Conservation (phyloP, 37 sponge, comb jelly and placozoan species). For the Amphimedon queenslandica region DNA sequence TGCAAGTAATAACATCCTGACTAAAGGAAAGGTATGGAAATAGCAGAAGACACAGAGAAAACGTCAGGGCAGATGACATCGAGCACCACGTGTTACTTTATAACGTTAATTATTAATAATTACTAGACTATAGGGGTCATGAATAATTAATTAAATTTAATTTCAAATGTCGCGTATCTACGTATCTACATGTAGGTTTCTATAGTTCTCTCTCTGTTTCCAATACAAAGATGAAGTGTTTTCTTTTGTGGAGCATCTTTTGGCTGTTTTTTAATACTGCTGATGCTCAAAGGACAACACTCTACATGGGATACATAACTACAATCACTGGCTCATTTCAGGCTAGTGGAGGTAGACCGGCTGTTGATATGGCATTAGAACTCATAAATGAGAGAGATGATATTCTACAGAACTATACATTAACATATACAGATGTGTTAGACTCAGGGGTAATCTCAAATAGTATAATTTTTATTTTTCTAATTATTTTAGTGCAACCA, state of each 20-base stretch:
- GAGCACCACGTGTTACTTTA: too few relatives aligned
- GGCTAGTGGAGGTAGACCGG: slow-evolving; percentile 6
- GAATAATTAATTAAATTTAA: too few relatives aligned
- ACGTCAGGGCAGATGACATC: background rate
- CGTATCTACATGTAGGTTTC: too few relatives aligned
- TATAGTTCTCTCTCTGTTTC: too few relatives aligned
- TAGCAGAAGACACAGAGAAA: background rate
- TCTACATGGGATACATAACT: slow-evolving; percentile 12
- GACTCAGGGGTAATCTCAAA: slow-evolving; percentile 19
- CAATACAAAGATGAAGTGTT: too few relatives aligned
- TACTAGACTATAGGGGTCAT: too few relatives aligned
- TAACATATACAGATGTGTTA: slow-evolving; percentile 1
- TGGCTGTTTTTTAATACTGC: too few relatives aligned
- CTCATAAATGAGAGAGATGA: slow-evolving; percentile 1
- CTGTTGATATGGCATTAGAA: slow-evolving; percentile 12
- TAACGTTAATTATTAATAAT: too few relatives aligned
- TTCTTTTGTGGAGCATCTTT: too few relatives aligned
- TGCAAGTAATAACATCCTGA: slow-evolving; percentile 1
- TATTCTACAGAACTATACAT: background rate
- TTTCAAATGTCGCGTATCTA: too few relatives aligned
- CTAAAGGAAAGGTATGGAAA: background rate
- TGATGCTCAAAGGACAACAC: background rate
- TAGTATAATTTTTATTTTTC: too few relatives aligned
- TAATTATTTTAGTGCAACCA: too few relatives aligned
- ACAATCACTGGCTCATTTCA: slow-evolving; percentile 2